Evolutionary conservation across 2,113 vertebrate species (phyloP), one percentile per base, ranked within the genome.

Genomic region (Aphyosemion australe): DNA sequence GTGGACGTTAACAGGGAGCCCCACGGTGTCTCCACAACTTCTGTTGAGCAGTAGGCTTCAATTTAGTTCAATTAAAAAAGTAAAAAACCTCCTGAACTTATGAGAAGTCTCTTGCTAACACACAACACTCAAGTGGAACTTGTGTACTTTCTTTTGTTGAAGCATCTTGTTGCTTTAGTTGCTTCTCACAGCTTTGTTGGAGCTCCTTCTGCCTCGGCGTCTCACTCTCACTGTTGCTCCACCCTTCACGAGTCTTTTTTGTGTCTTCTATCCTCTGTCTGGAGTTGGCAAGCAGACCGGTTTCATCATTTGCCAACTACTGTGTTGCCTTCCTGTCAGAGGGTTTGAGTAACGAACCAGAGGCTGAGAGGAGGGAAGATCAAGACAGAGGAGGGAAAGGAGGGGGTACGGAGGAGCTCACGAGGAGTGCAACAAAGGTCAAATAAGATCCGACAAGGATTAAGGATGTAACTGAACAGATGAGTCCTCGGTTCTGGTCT

Each of bases 281-380:
- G 72, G 57, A 53, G 68, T 74, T 85, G 76, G 88, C 85, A 83
- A 77, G 65, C 71, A 56, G 78, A 69, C 41, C 49, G 1, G 59
- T 73, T 86, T 90, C 82, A 87, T 86, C 84, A 61, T 80, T 62
- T 87, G 85, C 87, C 80, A 84, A 85, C 74, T 74, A 76, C 78
- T 80, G 87, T 82, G 72, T 39, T 75, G 76, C 77, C 26, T 26
- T 86, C 62, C 68, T 65, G 78, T 76, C 69, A 78, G 65, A 50
- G 73, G 74, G 58, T 76, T 66, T 62, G 79, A 88, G 85, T 79
- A 87, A 87, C 79, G 80, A 85, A 65, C 69, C 80, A 37, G 12
- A 26, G 72, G 60, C 68, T 62, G 61, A 71, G 74, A 80, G 80
- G 69, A 51, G 72, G 65, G 34, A 57, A 74, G 62, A 31, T 68